Conservation (phyloP, 2,113 vertebrate species). For the Rana temporaria region DNA sequence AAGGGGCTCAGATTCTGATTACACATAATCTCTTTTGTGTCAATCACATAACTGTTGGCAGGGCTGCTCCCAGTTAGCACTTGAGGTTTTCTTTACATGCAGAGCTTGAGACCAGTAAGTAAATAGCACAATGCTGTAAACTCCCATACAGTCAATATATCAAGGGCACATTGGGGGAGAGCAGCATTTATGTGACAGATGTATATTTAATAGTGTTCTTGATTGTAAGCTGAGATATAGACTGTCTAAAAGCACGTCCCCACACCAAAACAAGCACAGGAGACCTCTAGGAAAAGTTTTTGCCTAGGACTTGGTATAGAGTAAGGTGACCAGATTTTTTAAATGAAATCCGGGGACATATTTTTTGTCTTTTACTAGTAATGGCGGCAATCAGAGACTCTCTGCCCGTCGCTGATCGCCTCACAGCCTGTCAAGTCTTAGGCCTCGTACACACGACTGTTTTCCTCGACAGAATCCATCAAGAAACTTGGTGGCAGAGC, state of each 20-base stretch:
- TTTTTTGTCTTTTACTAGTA: too few species aligned
- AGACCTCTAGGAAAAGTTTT: too few species aligned
- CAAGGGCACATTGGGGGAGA: not conserved
- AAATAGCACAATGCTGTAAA: not conserved
- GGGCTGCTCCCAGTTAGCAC: slow-evolving; percentile 9
- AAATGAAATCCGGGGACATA: too few species aligned
- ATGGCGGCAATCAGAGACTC: too few species aligned
- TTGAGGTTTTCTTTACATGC: slow-evolving; percentile 30
- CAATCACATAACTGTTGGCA: slow-evolving; percentile 51
- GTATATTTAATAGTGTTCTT: not conserved
- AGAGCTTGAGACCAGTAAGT: slow-evolving; percentile 11
- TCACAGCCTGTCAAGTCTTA: too few species aligned
- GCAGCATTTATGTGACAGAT: not conserved
- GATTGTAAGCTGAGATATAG: not conserved
- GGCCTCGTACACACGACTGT: too few species aligned
- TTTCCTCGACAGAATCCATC: too few species aligned
- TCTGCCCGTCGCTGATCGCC: too few species aligned
- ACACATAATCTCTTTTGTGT: slow-evolving; percentile 58
- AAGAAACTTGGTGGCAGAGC: too few species aligned
- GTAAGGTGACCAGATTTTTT: too few species aligned
- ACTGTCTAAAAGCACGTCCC: not conserved
- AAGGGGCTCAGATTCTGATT: slow-evolving; percentile 55
- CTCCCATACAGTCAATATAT: slow-evolving; percentile 11
- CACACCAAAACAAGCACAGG: too few species aligned
- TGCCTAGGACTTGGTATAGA: too few species aligned